phyloP scores from a whole-genome alignment of 2,888 invertebrate genomes.

The Melieria crassipennis region DNA sequence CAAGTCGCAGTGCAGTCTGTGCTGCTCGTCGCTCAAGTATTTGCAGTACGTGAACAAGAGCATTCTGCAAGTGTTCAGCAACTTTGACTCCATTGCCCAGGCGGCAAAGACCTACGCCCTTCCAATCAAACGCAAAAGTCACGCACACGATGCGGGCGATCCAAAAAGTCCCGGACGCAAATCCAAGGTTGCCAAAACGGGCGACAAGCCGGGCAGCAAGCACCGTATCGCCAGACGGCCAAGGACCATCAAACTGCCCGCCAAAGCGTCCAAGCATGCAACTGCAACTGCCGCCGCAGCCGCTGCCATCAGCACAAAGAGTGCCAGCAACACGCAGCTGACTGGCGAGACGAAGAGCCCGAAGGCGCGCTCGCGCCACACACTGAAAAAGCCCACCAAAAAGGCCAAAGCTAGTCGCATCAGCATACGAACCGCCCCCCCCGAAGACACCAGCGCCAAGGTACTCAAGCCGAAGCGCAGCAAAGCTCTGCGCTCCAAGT shows the following conservation, averaged over 20 bases:
- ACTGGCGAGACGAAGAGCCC: not conserved
- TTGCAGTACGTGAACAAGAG: conserved; percentile 56
- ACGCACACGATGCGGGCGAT: not conserved
- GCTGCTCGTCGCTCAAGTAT: conserved; percentile 55
- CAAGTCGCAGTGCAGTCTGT: conserved; percentile 49
- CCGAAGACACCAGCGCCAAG: not conserved
- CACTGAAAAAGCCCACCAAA: not conserved
- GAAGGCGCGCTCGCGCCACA: not conserved
- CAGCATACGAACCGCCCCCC: no score
- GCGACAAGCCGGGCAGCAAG: conserved; percentile 11
- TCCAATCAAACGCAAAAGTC: conserved; percentile 2
- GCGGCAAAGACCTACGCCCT: conserved; percentile 49
- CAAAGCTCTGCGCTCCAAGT: not conserved
- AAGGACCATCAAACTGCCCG: not conserved
- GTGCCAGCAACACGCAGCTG: not conserved
- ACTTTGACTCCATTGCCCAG: conserved; percentile 49
- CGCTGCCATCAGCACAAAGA: not conserved
- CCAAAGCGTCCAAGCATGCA: not conserved
- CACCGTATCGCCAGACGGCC: not conserved
- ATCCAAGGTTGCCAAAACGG: not conserved
- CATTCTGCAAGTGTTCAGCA: conserved; percentile 55
- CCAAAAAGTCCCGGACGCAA: not conserved
- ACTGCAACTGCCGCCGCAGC: not conserved
- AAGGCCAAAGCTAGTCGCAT: not conserved
- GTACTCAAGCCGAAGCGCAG: not conserved